These are phyloP conservation scores for Dolomedes plantarius DNA, from an alignment of 2,888 invertebrate species.

Conservation along the genomic window DNA sequence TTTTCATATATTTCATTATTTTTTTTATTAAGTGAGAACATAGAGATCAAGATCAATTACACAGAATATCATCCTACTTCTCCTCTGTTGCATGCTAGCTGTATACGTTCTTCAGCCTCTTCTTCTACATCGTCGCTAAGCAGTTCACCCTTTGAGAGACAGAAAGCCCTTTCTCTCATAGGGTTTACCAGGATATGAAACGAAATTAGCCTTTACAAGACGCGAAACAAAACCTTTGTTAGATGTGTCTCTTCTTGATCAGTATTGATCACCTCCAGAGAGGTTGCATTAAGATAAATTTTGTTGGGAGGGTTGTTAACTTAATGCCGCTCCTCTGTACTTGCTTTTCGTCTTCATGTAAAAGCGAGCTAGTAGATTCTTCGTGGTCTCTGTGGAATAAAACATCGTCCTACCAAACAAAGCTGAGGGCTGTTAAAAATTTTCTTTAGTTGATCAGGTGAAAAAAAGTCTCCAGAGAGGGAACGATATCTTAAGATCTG, in stretches of 20 bases:
- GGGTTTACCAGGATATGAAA: too few relatives aligned
- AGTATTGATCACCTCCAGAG: not conserved
- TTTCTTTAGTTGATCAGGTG: too few relatives aligned
- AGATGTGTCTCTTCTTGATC: not conserved
- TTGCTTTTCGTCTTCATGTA: not conserved
- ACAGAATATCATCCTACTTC: not conserved
- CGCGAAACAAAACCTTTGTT: not conserved
- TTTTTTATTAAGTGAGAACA: too few relatives aligned
- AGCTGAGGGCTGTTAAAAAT: not conserved
- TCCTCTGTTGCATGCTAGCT: not conserved
- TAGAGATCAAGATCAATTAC: not conserved
- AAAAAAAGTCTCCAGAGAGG: too few relatives aligned
- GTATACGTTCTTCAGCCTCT: not conserved
- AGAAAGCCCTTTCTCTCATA: too few relatives aligned
- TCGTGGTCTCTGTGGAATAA: not conserved
- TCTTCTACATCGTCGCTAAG: not conserved
- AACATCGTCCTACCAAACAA: not conserved
- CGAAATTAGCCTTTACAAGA: not conserved
- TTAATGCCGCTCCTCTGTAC: not conserved
- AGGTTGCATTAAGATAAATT: conserved; percentile 2
- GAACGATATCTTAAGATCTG: too few relatives aligned
- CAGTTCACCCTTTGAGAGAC: too few relatives aligned
- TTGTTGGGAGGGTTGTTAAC: not conserved
- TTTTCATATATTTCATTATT: too few relatives aligned
- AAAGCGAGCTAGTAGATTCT: not conserved